Evolutionary conservation across 2,113 vertebrate genomes (phyloP), one percentile per base, ranked within the genome.

Genomic region (Erinaceus europaeus): DNA sequence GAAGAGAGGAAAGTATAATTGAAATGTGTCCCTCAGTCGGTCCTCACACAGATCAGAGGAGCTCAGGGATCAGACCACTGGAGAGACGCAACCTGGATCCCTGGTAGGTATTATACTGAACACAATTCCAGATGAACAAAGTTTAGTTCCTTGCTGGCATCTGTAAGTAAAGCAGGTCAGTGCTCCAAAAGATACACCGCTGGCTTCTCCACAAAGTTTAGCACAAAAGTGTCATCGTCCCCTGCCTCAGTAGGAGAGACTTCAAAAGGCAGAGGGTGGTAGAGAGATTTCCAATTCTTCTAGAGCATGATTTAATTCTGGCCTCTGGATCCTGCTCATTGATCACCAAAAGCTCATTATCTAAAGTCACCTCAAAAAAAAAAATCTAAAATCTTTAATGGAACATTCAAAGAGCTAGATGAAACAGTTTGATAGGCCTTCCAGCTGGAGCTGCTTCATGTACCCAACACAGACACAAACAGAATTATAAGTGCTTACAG

Each of bases 401-500:
- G 68, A 57, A 86, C 2, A 32, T 62, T 40, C 32, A 82, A 79
- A 78, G 44, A 69, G 62, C 40, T 2, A 42, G 71, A 14, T 71
- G 25, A 83, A 57, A 48, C 9, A 48, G 2, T 79, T 81, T 84
- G 84, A 67, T 0, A 85, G 73, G 17, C 71, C 6, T 71, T 76
- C 32, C 8, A 34, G 53, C 12, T 0, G 0, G 67, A 17, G 14
- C 17, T 46, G 10, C 42, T 87, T 85, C 72, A 76, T 76, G 34
- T 3, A 48, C 27, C 44, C 6, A 57, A 50, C 62, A 68, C 38
- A 86, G 50, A 68, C 14, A 52, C 50, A 52, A 17, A 53, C 61
- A 38, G 20, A 80, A 89, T 86, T 69, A 34, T 13, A 84, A 64
- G 78, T 17, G 9, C 32, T 82, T 44, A 40, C 52, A 38, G 11